phyloP scores from a whole-genome alignment of 1,140 invertebrate genomes.

The Probaryconus sp. region DNA sequence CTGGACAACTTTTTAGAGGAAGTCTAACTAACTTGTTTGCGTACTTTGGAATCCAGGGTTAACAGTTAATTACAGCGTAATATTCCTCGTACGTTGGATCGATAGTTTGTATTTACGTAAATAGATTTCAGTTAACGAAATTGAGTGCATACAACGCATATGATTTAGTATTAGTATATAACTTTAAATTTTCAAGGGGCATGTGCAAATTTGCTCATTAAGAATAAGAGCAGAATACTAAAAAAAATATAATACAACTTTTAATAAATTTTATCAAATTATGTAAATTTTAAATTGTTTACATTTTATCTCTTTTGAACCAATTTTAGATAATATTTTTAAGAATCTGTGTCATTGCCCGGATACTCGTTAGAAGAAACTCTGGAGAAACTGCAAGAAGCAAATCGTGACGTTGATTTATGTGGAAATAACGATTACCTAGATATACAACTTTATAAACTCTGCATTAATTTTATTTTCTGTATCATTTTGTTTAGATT shows the following conservation, averaged over 20 bases:
- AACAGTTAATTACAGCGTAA: conserved; percentile 52
- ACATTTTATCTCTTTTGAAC: too few species aligned
- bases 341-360: conserved; percentile 13
- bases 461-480: not conserved
- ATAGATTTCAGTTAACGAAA: conserved; percentile 56
- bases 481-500: too few species aligned
- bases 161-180: conserved; percentile 28
- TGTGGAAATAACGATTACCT: conserved; percentile 40
- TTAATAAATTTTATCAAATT: too few species aligned
- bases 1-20: too few species aligned
- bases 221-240: too few species aligned
- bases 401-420: conserved; percentile 53
- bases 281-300: too few species aligned
- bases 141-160: conserved; percentile 35
- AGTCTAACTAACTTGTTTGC: conserved; percentile 56
- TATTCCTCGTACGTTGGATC: conserved; percentile 41
- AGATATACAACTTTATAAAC: not conserved
- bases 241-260: too few species aligned
- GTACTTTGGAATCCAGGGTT: conserved; percentile 45
- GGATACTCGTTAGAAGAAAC: conserved; percentile 30
- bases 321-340: too few species aligned
- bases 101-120: conserved; percentile 59
- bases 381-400: conserved; percentile 30
- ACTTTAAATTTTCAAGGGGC: conserved; percentile 21
- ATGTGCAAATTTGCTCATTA: conserved; percentile 14